Evolutionary conservation across 1,140 invertebrate species (phyloP).

Genomic region (Atta cephalotes): DNA sequence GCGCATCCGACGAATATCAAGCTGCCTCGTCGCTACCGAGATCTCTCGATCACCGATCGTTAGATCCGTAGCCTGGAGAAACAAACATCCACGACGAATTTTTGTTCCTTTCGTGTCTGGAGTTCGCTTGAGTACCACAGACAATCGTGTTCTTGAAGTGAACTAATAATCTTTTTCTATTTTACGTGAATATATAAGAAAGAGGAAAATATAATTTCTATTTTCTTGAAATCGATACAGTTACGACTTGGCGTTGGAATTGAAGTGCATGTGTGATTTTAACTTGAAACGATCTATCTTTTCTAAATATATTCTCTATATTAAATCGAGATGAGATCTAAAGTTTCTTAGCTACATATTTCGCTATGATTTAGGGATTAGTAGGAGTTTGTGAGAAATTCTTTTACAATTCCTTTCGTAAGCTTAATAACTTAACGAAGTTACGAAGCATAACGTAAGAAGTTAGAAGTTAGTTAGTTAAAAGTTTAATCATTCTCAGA

Average conservation of each 20-base stretch:
- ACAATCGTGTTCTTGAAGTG: background rate
- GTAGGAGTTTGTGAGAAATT: conserved; percentile 34
- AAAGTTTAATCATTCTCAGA: conserved; percentile 17
- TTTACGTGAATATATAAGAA: background rate
- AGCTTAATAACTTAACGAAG: conserved; percentile 36
- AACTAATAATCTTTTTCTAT: conserved; percentile 8
- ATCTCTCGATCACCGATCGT: conserved; percentile 64
- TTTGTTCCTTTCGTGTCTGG: conserved; percentile 16
- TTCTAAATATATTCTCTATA: background rate
- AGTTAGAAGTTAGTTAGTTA: background rate
- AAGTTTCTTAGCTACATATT: conserved; percentile 32
- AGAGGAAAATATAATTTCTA: background rate
- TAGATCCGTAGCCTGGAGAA: conserved; percentile 29
- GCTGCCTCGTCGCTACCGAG: conserved; percentile 49
- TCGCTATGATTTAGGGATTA: conserved; percentile 26
- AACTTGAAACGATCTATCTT: background rate
- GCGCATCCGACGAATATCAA: conserved; percentile 77
- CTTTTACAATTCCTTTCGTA: conserved; percentile 36
- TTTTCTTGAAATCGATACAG: background rate
- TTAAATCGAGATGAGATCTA: background rate
- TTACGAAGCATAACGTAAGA: conserved; percentile 21
- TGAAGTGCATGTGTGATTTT: conserved; percentile 9
- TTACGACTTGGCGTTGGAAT: background rate
- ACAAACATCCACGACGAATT: conserved; percentile 41
- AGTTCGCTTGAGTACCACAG: background rate